Conservation (phyloP, 1,140 invertebrate genomes). For the Apis mellifera region DNA sequence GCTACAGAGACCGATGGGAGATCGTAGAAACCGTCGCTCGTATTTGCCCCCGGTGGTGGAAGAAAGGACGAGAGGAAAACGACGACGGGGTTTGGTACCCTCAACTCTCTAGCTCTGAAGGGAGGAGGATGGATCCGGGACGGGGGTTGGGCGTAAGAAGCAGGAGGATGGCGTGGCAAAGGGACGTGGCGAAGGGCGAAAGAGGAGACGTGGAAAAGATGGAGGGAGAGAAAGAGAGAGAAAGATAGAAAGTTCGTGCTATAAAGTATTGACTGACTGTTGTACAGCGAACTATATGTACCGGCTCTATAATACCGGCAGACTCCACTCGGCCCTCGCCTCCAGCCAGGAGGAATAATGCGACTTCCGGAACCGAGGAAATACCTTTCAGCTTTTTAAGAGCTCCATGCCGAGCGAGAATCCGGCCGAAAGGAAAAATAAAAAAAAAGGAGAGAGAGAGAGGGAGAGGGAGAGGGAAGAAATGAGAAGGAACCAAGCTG, state of each 20-base stretch:
- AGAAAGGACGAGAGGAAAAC: conserved; percentile 48
- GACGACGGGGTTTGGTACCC: conserved; percentile 55
- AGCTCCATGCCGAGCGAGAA: conserved; percentile 42
- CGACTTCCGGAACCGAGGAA: conserved; percentile 64
- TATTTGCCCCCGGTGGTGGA: conserved; percentile 58
- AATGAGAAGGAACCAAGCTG: neutral
- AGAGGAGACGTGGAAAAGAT: conserved; percentile 10
- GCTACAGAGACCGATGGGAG: conserved; percentile 41
- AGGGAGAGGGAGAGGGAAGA: too few relatives aligned
- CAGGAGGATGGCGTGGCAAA: conserved; percentile 9
- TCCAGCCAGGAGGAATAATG: conserved; percentile 65
- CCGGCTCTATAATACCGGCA: conserved; percentile 58
- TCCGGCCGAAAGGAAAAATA: conserved; percentile 29
- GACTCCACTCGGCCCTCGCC: conserved; percentile 56
- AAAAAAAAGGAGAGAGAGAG: neutral
- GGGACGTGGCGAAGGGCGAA: conserved; percentile 14
- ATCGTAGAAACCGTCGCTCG: conserved; percentile 52
- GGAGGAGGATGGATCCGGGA: conserved; percentile 7
- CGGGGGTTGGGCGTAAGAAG: neutral
- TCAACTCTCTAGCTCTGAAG: conserved; percentile 22
- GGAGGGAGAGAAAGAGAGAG: conserved; percentile 27
- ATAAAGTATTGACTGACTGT: conserved; percentile 69
- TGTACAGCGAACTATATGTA: conserved; percentile 58
- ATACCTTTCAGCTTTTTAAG: conserved; percentile 62
- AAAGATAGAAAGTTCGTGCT: conserved; percentile 50